A percentile compares a stretch with the other conserved stretches of the same genome.
Conservation (phyloP, 1,140 invertebrate species). For the Chlorops oryzae region DNA sequence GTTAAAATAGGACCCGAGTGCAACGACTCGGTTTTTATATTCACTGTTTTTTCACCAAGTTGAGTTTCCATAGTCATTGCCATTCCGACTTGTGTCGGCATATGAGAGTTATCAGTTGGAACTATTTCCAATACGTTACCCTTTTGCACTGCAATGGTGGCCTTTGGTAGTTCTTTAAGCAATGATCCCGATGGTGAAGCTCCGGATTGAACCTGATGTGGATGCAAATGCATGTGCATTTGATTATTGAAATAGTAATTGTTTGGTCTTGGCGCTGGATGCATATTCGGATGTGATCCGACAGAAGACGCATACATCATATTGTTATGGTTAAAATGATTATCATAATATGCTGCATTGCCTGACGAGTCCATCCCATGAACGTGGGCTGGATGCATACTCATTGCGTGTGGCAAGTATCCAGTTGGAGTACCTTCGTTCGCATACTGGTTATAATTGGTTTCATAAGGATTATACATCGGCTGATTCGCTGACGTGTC, state of each 20-base stretch:
- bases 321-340: too few relatives aligned
- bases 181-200: constrained; percentile 10
- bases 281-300: background rate
- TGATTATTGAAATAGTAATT: constrained; percentile 16
- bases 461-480: too few relatives aligned
- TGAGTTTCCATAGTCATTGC: constrained; percentile 14
- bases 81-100: background rate
- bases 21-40: background rate
- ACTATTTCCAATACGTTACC: constrained; percentile 45
- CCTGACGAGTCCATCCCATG: too few relatives aligned
- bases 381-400: too few relatives aligned
- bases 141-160: constrained; percentile 36
- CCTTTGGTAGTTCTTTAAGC: constrained; percentile 26
- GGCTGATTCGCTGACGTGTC: constrained; percentile 4
- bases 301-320: too few relatives aligned
- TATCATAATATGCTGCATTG: too few relatives aligned
- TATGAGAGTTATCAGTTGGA: constrained; percentile 15
- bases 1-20: too few relatives aligned
- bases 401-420: too few relatives aligned
- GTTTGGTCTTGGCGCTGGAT: background rate
- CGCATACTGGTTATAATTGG: too few relatives aligned
- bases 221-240: constrained; percentile 7
- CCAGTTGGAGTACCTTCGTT: too few relatives aligned
- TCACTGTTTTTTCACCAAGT: constrained; percentile 19
- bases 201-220: too few relatives aligned